phyloP scores from a whole-genome alignment of 1,140 invertebrate species.

The Cotesia vestalis region DNA sequence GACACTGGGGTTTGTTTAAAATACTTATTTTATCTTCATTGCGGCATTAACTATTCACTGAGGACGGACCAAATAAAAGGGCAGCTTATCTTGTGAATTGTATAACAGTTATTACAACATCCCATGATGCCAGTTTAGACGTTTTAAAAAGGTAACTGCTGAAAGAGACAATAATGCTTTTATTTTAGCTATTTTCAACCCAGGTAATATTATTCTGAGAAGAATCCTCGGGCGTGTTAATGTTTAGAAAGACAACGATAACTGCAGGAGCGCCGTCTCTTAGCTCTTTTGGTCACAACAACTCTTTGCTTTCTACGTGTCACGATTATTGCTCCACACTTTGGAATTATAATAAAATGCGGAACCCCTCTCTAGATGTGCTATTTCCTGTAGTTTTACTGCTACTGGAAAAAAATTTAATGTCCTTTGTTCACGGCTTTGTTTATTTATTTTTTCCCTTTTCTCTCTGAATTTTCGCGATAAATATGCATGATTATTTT shows the following conservation, averaged over 20 bases:
- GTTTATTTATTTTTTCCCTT: not conserved
- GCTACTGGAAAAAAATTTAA: not conserved
- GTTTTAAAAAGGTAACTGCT: not conserved
- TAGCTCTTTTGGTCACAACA: not conserved
- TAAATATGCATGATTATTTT: too few species aligned
- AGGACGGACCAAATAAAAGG: conserved; percentile 14
- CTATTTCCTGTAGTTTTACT: conserved; percentile 9
- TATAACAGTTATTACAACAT: not conserved
- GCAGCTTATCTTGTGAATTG: conserved; percentile 11
- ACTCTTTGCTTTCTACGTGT: not conserved
- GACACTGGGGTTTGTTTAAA: not conserved
- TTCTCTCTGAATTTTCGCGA: not conserved
- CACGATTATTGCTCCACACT: not conserved
- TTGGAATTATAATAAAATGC: conserved; percentile 15
- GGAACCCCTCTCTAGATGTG: conserved; percentile 5
- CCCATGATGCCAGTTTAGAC: conserved; percentile 2
- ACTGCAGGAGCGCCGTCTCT: not conserved
- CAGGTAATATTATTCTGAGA: not conserved
- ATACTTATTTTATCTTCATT: conserved; percentile 2
- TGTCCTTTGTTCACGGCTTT: too few species aligned
- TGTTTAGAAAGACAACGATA: too few species aligned
- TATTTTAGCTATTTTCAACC: not conserved
- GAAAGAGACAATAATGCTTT: conserved; percentile 1
- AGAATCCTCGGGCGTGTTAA: too few species aligned
- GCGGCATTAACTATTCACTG: not conserved